Evolutionary conservation across 2,113 vertebrate species (phyloP).

Genomic region (Gopherus evgoodei): DNA sequence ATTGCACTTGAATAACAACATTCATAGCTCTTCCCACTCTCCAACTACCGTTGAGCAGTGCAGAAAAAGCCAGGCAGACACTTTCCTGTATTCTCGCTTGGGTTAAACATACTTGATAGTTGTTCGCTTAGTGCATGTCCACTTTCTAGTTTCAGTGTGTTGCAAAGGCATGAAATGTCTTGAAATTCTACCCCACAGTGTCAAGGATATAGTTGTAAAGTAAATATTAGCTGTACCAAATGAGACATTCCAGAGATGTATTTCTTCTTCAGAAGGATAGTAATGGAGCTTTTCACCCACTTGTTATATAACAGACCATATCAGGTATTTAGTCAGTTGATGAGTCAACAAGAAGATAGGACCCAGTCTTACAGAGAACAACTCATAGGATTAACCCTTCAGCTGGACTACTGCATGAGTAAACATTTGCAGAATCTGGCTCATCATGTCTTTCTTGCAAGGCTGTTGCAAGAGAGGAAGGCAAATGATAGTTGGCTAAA

Average conservation of each 20-base stretch:
- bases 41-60: not conserved
- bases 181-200: not conserved
- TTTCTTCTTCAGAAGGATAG: not conserved
- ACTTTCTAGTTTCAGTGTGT: not conserved
- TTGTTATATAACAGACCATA: not conserved
- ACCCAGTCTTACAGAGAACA: not conserved
- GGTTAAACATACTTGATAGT: too few species aligned
- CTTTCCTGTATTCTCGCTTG: not conserved
- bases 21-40: not conserved
- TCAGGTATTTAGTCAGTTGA: not conserved
- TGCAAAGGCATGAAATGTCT: not conserved
- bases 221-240: not conserved
- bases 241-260: not conserved
- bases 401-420: not conserved
- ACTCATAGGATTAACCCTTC: not conserved
- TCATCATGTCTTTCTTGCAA: not conserved
- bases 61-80: not conserved
- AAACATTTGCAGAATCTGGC: not conserved
- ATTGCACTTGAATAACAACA: not conserved
- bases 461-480: not conserved
- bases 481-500: not conserved
- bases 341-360: not conserved
- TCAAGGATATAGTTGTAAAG: not conserved
- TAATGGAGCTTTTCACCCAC: not conserved
- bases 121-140: not conserved